These are phyloP conservation scores for Cotesia typhae DNA, from an alignment of 1,140 invertebrate genomes.

Conservation along the genomic window DNA sequence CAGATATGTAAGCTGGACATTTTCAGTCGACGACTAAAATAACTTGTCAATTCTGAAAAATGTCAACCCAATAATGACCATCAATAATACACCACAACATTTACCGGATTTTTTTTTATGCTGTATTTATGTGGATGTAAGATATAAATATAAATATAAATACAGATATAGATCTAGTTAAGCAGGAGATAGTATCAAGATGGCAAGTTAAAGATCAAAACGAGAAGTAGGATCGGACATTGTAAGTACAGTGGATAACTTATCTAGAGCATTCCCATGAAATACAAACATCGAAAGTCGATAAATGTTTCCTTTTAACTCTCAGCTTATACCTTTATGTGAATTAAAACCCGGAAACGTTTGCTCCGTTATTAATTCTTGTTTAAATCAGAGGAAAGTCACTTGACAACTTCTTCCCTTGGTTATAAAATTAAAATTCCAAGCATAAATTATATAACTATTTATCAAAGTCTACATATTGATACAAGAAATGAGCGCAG, in stretches of 20 bases:
- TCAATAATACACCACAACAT: too few species aligned
- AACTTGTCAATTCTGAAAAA: too few species aligned
- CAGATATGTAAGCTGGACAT: too few species aligned
- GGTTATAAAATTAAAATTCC: too few species aligned
- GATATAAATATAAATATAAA: not conserved
- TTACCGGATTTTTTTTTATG: too few species aligned
- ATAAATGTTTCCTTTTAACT: slow-evolving; percentile 27
- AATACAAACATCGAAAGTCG: slow-evolving; percentile 33
- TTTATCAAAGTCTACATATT: too few species aligned
- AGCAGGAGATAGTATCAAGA: slow-evolving; percentile 30
- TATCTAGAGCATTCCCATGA: slow-evolving; percentile 34
- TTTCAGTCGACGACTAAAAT: too few species aligned
- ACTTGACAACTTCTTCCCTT: too few species aligned
- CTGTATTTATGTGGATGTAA: not conserved
- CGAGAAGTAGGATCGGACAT: slow-evolving; percentile 20
- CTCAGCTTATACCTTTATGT: not conserved
- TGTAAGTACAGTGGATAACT: slow-evolving; percentile 9
- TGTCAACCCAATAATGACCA: too few species aligned
- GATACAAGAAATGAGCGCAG: too few species aligned
- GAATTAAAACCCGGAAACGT: slow-evolving; percentile 18
- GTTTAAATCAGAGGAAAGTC: slow-evolving; percentile 14
- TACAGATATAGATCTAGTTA: slow-evolving; percentile 8
- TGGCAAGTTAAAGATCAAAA: slow-evolving; percentile 17
- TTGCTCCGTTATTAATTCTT: slow-evolving; percentile 8
- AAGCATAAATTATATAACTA: too few species aligned